Conservation (phyloP, 2,797 vertebrate species). For the Lithobates pipiens region DNA sequence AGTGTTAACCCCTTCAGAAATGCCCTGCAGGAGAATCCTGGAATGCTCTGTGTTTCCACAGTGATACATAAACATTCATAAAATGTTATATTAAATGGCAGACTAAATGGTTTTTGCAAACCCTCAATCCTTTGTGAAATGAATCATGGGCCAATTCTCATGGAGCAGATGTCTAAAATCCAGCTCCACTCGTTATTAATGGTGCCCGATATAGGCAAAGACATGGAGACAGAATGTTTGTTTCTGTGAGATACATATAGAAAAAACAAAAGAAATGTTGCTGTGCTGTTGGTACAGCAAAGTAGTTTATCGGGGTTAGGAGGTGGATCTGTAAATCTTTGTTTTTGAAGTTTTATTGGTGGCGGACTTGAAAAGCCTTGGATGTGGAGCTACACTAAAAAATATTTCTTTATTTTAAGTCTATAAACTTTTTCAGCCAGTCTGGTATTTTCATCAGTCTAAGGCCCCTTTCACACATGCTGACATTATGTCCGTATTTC, state of each 20-base stretch:
- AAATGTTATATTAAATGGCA: constrained; percentile 22
- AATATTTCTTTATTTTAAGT: no score
- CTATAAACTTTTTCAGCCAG: no score
- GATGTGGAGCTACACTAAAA: no score
- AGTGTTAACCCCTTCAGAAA: neutral
- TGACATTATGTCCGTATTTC: no score
- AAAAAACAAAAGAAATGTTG: no score
- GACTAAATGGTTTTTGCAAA: constrained; percentile 8
- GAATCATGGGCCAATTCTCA: constrained; percentile 19
- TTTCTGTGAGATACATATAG: neutral
- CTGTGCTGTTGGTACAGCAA: neutral
- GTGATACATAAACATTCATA: constrained; percentile 7
- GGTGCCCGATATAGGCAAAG: constrained; percentile 20
- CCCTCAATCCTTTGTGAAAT: constrained; percentile 28
- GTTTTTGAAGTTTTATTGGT: no score
- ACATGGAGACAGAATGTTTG: neutral
- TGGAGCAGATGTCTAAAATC: constrained; percentile 21
- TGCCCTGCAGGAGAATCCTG: neutral
- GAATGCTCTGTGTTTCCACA: neutral
- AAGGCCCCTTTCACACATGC: no score
- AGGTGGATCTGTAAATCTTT: neutral
- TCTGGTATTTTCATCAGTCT: no score
- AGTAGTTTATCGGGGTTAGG: neutral
- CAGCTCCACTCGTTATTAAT: constrained; percentile 27
- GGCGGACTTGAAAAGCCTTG: no score